Evolutionary conservation across 2,113 vertebrate species (phyloP).

Genomic region (Myrmophylax atrothorax): DNA sequence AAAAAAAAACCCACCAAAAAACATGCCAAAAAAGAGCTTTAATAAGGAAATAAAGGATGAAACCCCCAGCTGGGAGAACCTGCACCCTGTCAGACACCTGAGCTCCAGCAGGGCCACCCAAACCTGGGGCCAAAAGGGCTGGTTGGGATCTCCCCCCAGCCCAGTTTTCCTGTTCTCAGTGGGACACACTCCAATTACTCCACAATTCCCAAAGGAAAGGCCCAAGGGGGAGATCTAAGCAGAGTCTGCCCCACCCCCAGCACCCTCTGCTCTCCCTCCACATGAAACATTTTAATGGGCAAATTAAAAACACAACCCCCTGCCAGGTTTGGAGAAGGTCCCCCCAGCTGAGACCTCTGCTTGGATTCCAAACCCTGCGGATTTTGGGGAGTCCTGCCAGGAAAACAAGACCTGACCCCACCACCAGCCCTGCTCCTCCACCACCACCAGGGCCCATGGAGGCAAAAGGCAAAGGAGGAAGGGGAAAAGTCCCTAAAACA

Average conservation of each 20-base stretch:
- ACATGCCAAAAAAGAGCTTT: neutral
- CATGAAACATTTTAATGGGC: neutral
- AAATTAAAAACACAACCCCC: neutral
- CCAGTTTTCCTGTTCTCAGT: neutral
- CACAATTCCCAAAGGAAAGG: neutral
- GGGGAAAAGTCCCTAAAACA: neutral
- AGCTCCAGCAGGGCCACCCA: neutral
- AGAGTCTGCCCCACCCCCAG: neutral
- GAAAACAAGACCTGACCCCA: neutral
- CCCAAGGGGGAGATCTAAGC: neutral
- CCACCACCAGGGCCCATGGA: neutral
- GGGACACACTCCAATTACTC: neutral
- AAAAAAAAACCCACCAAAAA: neutral
- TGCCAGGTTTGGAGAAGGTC: neutral
- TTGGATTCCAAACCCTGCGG: neutral
- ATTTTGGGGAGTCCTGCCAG: neutral
- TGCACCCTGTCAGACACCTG: neutral
- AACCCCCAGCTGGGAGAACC: neutral
- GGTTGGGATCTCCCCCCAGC: neutral
- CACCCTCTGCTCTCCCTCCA: neutral
- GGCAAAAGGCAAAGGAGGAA: neutral
- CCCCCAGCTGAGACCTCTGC: neutral
- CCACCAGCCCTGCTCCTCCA: fast-evolving
- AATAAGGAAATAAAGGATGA: neutral
- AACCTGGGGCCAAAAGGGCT: neutral